A percentile compares a stretch with the other conserved stretches of the same genome.
Evolutionary conservation across 2,888 invertebrate species (phyloP).

Genomic region (Caenorhabditis sp.): DNA sequence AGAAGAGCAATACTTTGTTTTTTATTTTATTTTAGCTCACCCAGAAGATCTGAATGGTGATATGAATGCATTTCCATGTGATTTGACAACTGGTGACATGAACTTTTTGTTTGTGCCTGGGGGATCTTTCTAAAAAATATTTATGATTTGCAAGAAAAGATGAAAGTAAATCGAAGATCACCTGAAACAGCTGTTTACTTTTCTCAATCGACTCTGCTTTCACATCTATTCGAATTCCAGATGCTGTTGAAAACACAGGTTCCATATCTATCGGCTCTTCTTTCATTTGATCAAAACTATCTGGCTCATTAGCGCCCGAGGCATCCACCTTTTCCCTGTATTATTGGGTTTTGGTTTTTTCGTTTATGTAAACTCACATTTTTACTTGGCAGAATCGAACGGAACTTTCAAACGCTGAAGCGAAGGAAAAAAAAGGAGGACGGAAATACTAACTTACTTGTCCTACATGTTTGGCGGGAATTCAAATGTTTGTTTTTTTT

Average conservation of each 20-base stretch:
- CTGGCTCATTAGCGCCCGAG: slow-evolving; percentile 5
- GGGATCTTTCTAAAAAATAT: neutral
- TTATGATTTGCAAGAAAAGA: neutral
- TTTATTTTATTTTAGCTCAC: slow-evolving; percentile 5
- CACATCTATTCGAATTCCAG: slow-evolving; percentile 28
- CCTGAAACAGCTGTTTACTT: slow-evolving; percentile 19
- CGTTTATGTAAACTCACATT: too few species aligned
- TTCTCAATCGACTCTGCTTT: slow-evolving; percentile 29
- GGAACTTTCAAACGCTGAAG: too few species aligned
- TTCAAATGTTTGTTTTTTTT: too few species aligned
- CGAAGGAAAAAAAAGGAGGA: too few species aligned
- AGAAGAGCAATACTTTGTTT: neutral
- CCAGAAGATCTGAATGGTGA: slow-evolving; percentile 22
- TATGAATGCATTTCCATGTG: slow-evolving; percentile 8
- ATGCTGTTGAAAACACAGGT: slow-evolving; percentile 35
- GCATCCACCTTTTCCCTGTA: neutral
- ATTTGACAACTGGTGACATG: slow-evolving; percentile 16
- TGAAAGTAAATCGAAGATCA: slow-evolving; percentile 6
- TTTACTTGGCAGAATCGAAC: too few species aligned
- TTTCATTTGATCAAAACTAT: slow-evolving; percentile 39
- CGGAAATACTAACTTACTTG: too few species aligned
- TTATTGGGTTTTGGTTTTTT: too few species aligned
- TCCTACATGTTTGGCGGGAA: too few species aligned
- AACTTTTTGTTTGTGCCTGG: slow-evolving; percentile 1
- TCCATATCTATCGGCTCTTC: slow-evolving; percentile 20